These are phyloP conservation scores for Alces alces DNA, from an alignment of 2,113 vertebrate species.

Conservation along the genomic window DNA sequence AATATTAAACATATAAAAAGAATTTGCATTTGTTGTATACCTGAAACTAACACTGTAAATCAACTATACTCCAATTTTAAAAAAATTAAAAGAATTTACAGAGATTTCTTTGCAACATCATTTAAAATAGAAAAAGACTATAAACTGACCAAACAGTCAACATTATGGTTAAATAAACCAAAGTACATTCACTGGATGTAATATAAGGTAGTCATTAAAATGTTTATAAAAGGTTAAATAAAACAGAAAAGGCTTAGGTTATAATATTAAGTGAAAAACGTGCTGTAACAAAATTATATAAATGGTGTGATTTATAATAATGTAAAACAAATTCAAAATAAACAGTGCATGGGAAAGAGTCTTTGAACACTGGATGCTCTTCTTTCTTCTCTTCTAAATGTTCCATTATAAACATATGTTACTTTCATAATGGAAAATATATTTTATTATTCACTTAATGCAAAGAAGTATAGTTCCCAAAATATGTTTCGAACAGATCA, in stretches of 20 bases:
- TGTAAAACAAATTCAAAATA: not conserved
- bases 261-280: not conserved
- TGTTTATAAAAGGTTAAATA: not conserved
- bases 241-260: not conserved
- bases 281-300: not conserved
- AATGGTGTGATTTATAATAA: not conserved
- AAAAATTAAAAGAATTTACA: not conserved
- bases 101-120: not conserved
- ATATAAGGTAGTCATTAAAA: not conserved
- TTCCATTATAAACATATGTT: not conserved
- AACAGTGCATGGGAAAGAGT: not conserved
- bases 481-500: not conserved
- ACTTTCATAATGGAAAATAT: slow-evolving; percentile 3
- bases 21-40: not conserved
- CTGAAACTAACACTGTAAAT: not conserved
- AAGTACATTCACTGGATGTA: not conserved
- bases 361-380: not conserved
- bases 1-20: not conserved
- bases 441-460: not conserved
- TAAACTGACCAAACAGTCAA: not conserved
- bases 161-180: not conserved
- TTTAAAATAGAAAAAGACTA: slow-evolving; percentile 1
- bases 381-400: not conserved
- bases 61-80: not conserved
- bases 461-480: not conserved